These are phyloP conservation scores for Gastrophryne carolinensis DNA, from an alignment of 2,797 vertebrate species.

Conservation along the genomic window DNA sequence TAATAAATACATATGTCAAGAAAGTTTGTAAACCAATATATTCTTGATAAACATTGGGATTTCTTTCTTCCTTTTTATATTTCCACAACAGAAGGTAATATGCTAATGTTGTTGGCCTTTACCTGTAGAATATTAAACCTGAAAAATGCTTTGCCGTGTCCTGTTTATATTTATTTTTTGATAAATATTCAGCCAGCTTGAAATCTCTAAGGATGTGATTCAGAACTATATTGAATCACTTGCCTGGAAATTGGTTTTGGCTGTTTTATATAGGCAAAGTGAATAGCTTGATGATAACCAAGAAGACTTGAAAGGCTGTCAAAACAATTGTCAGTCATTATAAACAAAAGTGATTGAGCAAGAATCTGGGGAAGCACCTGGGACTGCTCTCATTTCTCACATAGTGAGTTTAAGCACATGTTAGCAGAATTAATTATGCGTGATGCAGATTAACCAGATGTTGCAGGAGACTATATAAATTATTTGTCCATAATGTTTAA, in stretches of 20 bases:
- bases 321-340: slow-evolving; percentile 45
- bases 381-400: slow-evolving; percentile 10
- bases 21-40: no score
- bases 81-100: no score
- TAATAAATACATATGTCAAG: no score
- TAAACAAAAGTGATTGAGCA: slow-evolving; percentile 31
- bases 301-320: slow-evolving; percentile 43
- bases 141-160: no score
- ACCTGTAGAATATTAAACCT: no score
- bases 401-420: slow-evolving; percentile 12
- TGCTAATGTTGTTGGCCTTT: no score
- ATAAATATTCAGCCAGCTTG: neutral
- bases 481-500: slow-evolving; percentile 19
- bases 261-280: slow-evolving; percentile 7
- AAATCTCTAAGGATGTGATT: neutral
- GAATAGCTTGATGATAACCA: slow-evolving; percentile 19
- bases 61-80: no score
- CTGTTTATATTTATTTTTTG: no score
- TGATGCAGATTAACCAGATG: slow-evolving; percentile 30
- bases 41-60: no score
- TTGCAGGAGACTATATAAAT: slow-evolving; percentile 32
- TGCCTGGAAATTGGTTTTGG: slow-evolving; percentile 20
- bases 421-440: slow-evolving; percentile 38
- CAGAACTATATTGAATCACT: neutral
- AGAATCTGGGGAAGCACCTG: slow-evolving; percentile 37